phyloP scores from a whole-genome alignment of 2,797 vertebrate species.

The Thaleichthys pacificus region DNA sequence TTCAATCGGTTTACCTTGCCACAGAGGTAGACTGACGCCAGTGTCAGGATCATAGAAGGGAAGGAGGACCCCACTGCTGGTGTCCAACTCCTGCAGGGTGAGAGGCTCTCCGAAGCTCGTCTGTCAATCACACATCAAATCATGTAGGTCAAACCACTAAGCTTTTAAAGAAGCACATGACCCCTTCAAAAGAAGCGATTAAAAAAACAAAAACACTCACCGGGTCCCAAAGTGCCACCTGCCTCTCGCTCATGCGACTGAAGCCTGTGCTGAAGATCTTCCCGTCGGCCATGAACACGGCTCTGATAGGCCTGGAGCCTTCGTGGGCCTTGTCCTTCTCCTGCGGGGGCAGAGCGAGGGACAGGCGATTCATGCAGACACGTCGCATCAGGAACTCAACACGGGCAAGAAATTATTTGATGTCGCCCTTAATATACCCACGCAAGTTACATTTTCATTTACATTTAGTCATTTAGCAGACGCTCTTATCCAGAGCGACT shows the following conservation, averaged over 20 bases:
- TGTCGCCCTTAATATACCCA: too few species aligned
- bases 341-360: conserved; percentile 51
- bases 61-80: conserved; percentile 87
- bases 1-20: conserved; percentile 77
- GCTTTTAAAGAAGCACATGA: background rate
- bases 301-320: conserved; percentile 81
- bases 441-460: too few species aligned
- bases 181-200: background rate
- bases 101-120: conserved; percentile 77
- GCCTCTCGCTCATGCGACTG: conserved; percentile 90
- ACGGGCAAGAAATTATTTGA: too few species aligned
- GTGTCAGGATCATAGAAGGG: conserved; percentile 91
- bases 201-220: conserved; percentile 67
- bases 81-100: conserved; percentile 88
- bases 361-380: too few species aligned
- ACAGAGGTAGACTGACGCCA: conserved; percentile 85
- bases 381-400: too few species aligned
- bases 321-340: conserved; percentile 88
- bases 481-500: too few species aligned
- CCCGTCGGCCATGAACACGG: conserved; percentile 78
- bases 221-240: conserved; percentile 91
- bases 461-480: too few species aligned
- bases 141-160: background rate
- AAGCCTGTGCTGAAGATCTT: conserved; percentile 89
- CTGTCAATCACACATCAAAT: conserved; percentile 52